These are phyloP conservation scores for Meta bourneti DNA, from an alignment of 2,888 invertebrate species.

Conservation along the genomic window DNA sequence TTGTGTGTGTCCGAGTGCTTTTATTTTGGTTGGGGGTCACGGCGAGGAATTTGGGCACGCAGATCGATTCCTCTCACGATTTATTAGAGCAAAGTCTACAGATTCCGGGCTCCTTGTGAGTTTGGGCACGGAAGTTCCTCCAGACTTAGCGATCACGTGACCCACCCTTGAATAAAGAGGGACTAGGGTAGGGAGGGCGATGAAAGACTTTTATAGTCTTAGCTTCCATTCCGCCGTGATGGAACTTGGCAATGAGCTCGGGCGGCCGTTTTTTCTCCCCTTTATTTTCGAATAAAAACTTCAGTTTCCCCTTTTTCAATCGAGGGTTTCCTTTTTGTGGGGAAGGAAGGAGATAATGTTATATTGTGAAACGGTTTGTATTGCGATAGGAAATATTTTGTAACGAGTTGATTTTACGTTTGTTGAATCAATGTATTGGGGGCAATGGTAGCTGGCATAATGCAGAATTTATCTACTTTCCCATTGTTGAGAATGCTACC, in stretches of 20 bases:
- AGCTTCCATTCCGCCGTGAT: not conserved
- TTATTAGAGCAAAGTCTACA: conserved; percentile 1
- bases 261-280: not conserved
- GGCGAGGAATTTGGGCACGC: too few species aligned
- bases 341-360: not conserved
- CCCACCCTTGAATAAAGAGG: not conserved
- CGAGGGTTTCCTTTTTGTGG: not conserved
- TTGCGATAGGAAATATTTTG: too few species aligned
- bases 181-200: not conserved
- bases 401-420: too few species aligned
- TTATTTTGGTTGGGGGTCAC: too few species aligned
- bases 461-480: too few species aligned
- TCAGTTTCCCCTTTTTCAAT: not conserved
- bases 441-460: too few species aligned
- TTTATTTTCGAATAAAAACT: not conserved
- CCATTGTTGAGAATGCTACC: too few species aligned
- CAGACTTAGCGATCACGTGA: conserved; percentile 13
- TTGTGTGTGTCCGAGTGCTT: too few species aligned
- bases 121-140: conserved; percentile 14
- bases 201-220: not conserved
- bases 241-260: not conserved
- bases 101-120: not conserved
- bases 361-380: too few species aligned
- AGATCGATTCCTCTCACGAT: conserved; percentile 24
- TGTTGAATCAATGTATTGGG: too few species aligned